Evolutionary conservation across 1,140 invertebrate species (phyloP).

Genomic region (Nasonia longicornis): DNA sequence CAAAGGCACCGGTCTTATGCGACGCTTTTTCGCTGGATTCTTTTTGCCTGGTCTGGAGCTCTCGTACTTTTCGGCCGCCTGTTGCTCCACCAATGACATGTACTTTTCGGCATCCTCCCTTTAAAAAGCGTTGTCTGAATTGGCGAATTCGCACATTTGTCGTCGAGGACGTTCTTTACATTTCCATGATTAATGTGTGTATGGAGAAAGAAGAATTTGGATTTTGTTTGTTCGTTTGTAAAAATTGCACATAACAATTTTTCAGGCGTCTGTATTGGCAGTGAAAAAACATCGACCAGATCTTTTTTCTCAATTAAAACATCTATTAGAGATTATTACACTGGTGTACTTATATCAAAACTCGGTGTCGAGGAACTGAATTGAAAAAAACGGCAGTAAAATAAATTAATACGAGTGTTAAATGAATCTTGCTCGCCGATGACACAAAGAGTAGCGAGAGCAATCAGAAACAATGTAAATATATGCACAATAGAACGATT

Average conservation of each 20-base stretch:
- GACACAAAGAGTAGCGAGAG: too few relatives aligned
- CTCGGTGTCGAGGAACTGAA: not conserved
- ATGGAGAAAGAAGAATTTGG: too few relatives aligned
- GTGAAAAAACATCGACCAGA: too few relatives aligned
- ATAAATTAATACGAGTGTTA: too few relatives aligned
- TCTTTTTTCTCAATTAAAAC: too few relatives aligned
- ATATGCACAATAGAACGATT: too few relatives aligned
- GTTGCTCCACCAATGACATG: conserved; percentile 49
- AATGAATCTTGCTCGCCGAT: too few relatives aligned
- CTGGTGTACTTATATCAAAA: not conserved
- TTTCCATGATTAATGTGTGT: not conserved
- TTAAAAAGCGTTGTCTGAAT: conserved; percentile 10
- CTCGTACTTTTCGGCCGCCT: not conserved
- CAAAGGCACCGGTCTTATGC: conserved; percentile 75
- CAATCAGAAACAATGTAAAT: too few relatives aligned
- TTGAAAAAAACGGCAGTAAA: not conserved
- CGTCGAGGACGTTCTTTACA: not conserved
- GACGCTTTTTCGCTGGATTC: conserved; percentile 57
- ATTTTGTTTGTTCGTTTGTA: too few relatives aligned
- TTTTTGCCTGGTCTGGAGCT: conserved; percentile 52
- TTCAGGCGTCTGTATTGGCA: too few relatives aligned
- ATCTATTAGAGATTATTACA: not conserved
- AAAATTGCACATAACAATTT: too few relatives aligned
- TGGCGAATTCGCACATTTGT: not conserved
- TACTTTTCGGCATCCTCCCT: conserved; percentile 76